Base-by-base conservation (phyloP, 2,797 vertebrate species). In the Poeciliopsis presidionis region DNA sequence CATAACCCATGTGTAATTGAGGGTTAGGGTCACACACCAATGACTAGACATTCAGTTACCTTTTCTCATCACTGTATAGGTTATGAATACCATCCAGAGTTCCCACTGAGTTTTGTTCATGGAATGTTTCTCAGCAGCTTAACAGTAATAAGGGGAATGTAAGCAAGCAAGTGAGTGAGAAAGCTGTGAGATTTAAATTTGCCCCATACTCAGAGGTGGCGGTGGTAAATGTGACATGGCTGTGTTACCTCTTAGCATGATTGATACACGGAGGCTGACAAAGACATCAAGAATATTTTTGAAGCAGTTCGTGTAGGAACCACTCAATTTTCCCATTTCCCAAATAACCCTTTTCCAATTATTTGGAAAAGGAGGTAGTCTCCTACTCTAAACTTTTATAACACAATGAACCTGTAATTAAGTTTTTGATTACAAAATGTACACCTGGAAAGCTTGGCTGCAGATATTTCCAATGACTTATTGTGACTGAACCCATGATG, bases 181-280 rank as follows among this genome's bases (percentile, higher is more conserved):
- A 49, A 8, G 74, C 45, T 74, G 53, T 49, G 72, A 75, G 79
- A 73, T 79, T 83, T 83, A 73, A 83, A 87, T 81, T 79, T 83
- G 83, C 85, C 84, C 87, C 88, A 82, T 82, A 63, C 1, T 72
- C 74, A 69, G 83, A 90, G 76, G 84, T 55, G 59, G 39, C 5
- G 28, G 86, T 90, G 91, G 86, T 82, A 80, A 94, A 93, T 92
- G 81, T 92, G 79, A 85, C 92, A 85, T 83, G 22, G 30, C 49
- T 25, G 13, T 84, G 92, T 70, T 46, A 91, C 41, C 84, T 84
- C 79, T 78, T 9, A 76, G 67, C 67, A n/a, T 13, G 14, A 2
- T 7, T 61, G 75, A 74, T 70, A 47, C 49, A 57, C 61, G 67
- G 51, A 30, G 41, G 81, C 18, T 2, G 39, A 25, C 71, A 41